Conservation (phyloP, 2,113 vertebrate species). For the Coreoperca whiteheadi region DNA sequence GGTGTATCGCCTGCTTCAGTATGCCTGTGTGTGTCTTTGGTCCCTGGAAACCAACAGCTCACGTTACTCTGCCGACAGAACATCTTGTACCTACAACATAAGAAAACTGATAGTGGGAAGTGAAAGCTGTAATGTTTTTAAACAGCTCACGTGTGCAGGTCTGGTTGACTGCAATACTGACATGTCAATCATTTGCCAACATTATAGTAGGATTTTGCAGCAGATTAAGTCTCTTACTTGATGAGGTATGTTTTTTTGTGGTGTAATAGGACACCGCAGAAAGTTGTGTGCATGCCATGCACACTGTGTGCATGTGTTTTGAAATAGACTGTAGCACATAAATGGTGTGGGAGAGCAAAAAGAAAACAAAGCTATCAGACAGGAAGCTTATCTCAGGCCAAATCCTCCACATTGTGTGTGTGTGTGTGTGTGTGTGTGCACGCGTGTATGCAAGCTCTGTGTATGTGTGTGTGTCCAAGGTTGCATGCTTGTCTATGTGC, state of each 20-base stretch:
- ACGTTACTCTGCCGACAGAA: conserved; percentile 20
- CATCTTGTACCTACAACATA: conserved; percentile 48
- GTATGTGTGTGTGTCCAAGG: neutral
- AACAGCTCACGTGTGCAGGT: neutral
- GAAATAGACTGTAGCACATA: neutral
- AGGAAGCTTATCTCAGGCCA: conserved; percentile 16
- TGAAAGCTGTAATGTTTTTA: conserved; percentile 12
- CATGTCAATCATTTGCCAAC: neutral
- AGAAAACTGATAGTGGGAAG: conserved; percentile 26
- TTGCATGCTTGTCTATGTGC: conserved; percentile 13
- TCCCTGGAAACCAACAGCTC: conserved; percentile 37
- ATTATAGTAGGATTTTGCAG: too few relatives aligned
- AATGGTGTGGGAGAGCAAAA: neutral
- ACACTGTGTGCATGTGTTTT: neutral
- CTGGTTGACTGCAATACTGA: neutral
- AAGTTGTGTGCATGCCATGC: neutral
- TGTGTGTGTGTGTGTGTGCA: conserved; percentile 16
- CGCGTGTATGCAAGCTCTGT: conserved; percentile 3
- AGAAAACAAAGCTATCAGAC: conserved; percentile 1
- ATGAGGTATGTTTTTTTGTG: neutral
- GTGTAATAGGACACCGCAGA: neutral
- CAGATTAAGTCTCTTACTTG: neutral
- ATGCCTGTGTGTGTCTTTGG: neutral
- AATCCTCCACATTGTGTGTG: conserved; percentile 4
- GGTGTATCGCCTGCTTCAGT: neutral